Percentiles rank a stretch among this genome's conserved stretches.
phyloP scores from a whole-genome alignment of 2,888 invertebrate genomes.

The Boloria euphrosyne region DNA sequence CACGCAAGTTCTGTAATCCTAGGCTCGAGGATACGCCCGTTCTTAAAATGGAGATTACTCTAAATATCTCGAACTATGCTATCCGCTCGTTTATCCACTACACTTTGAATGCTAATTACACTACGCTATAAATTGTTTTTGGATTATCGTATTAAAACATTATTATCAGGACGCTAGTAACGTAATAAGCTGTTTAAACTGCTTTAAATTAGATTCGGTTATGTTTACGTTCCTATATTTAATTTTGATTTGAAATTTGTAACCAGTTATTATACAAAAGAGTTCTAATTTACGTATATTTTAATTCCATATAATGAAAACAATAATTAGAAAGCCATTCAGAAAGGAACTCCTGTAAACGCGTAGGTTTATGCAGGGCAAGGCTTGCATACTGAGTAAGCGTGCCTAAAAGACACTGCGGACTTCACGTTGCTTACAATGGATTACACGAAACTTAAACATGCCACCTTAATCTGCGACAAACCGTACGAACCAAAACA shows the following conservation, averaged over 20 bases:
- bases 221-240: too few relatives aligned
- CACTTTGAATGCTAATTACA: conserved; percentile 40
- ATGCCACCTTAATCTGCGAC: conserved; percentile 75
- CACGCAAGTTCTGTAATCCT: conserved; percentile 82
- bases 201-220: too few relatives aligned
- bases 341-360: conserved; percentile 76
- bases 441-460: conserved; percentile 78
- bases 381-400: conserved; percentile 81
- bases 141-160: conserved; percentile 11
- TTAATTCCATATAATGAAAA: conserved; percentile 79
- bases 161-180: conserved; percentile 1
- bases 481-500: conserved; percentile 61
- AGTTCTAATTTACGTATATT: conserved; percentile 59
- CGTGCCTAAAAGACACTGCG: conserved; percentile 81
- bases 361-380: conserved; percentile 80
- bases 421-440: conserved; percentile 77
- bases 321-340: conserved; percentile 72
- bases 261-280: conserved; percentile 58
- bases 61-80: conserved; percentile 77
- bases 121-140: conserved; percentile 26
- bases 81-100: conserved; percentile 66
- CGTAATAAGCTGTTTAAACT: too few relatives aligned
- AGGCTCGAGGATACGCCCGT: conserved; percentile 78
- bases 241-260: too few relatives aligned
- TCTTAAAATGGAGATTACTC: conserved; percentile 82